Evolutionary conservation across 64 coral and sea anemone genomes (phyloP).

Genomic region (Porites australiensis): DNA sequence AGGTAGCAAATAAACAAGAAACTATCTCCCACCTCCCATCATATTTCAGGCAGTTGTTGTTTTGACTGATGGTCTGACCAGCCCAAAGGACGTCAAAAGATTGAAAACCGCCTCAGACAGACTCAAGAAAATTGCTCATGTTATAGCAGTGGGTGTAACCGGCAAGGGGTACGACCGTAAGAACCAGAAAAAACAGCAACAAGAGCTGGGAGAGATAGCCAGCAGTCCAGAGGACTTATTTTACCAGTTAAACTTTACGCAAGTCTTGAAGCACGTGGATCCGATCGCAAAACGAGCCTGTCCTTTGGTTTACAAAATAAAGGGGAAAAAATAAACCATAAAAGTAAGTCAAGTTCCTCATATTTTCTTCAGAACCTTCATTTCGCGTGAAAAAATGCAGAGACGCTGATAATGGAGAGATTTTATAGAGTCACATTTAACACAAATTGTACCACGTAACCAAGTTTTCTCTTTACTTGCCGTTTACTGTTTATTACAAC

Average conservation of each 20-base stretch:
- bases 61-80: background rate
- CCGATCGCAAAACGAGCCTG: constrained; percentile 10
- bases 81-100: background rate
- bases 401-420: too few species aligned
- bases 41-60: background rate
- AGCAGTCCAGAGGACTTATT: background rate
- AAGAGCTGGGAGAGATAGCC: background rate
- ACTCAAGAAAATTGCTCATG: background rate
- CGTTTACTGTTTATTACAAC: too few species aligned
- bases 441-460: too few species aligned
- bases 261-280: background rate
- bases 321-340: background rate
- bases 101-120: background rate
- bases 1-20: background rate
- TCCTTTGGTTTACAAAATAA: background rate
- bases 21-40: background rate
- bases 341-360: background rate
- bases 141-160: constrained; percentile 3
- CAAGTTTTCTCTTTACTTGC: too few species aligned
- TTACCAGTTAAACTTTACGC: background rate
- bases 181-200: background rate
- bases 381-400: too few species aligned
- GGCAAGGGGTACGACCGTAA: background rate
- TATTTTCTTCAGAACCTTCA: background rate
- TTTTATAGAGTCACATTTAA: too few species aligned